Evolutionary conservation across 1,140 invertebrate genomes (phyloP), one percentile per base, ranked within the genome.

Genomic region (Teleopsis dalmanni): DNA sequence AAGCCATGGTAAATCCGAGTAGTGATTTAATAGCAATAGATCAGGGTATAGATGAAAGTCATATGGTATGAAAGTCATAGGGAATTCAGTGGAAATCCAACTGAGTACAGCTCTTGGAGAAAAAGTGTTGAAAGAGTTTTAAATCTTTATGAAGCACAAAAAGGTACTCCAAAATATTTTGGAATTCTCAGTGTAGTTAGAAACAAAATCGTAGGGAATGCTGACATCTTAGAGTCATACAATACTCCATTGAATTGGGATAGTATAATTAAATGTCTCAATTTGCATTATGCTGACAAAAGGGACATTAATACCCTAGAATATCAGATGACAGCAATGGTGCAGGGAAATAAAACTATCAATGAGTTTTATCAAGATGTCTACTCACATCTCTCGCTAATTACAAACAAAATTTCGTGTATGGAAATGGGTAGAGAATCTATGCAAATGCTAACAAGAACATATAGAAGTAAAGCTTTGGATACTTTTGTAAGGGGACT

Each of bases 301-400:
- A 31, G 51, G 7, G 51, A 52, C 19, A 2, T 52, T 21, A 18
- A 18, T 11, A 37, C 50, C 19, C 31, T 48, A n/a, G 47, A 48
- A 23, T 52, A 52, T 40, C 51, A 52, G 23, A 25, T 45, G 22
- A 48, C 43, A 19, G 25, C 47, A 4, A n/a, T 50, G 21, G 42
- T 50, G 9, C 52, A 53, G 47, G 48, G 52, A 18, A 50, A 45
- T n/a, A 19, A 22, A 25, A 45, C 43, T 2, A 19, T 53, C 13
- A 18, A 49, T 23, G 48, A 53, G 18, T 53, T 53, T 18, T 53
- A 53, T 23, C 47, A 49, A 31, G 10, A 25, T n/a, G 51, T 53
- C 1, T 53, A 49, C 27, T 27, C 25, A 33, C 35, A 53, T 18
- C 23, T 53, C 3, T 47, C 44, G 9, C 16, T 46, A 10, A 41